A percentile compares a stretch with the other conserved stretches of the same genome.
phyloP scores from a whole-genome alignment of 2,113 vertebrate genomes.

The Motacilla tschutschensis region DNA sequence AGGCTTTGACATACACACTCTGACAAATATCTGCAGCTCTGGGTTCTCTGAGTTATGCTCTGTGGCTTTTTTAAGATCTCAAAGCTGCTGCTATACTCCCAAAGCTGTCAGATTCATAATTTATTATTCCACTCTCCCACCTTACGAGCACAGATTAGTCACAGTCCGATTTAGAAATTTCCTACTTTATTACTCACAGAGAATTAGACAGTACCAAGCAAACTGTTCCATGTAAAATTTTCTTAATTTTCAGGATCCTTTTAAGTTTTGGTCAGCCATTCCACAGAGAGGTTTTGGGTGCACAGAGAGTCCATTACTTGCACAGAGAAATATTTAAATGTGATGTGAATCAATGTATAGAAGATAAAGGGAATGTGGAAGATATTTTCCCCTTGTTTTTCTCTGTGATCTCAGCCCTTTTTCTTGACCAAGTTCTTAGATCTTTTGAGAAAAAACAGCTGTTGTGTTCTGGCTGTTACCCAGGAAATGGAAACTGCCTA shows the following conservation, averaged over 20 bases:
- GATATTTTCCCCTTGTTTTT: background rate
- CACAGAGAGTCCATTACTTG: background rate
- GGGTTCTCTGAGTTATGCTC: background rate
- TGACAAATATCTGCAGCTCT: background rate
- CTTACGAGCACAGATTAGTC: background rate
- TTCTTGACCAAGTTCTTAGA: background rate
- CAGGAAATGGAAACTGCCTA: background rate
- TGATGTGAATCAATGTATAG: background rate
- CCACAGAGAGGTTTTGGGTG: background rate
- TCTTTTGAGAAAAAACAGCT: constrained; percentile 15
- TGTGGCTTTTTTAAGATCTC: background rate
- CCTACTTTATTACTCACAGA: background rate
- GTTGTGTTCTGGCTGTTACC: background rate
- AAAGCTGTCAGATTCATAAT: background rate
- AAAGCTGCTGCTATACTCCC: background rate
- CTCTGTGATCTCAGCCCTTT: background rate
- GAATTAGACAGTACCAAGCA: background rate
- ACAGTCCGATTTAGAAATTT: background rate
- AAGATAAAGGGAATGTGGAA: background rate
- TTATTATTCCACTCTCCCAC: background rate
- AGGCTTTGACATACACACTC: background rate
- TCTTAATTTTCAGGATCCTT: background rate
- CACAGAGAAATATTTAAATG: background rate
- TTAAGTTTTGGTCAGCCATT: background rate
- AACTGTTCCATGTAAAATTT: background rate